These are phyloP conservation scores for Heterochromis multidens DNA, from an alignment of 2,113 vertebrate species.

Conservation along the genomic window DNA sequence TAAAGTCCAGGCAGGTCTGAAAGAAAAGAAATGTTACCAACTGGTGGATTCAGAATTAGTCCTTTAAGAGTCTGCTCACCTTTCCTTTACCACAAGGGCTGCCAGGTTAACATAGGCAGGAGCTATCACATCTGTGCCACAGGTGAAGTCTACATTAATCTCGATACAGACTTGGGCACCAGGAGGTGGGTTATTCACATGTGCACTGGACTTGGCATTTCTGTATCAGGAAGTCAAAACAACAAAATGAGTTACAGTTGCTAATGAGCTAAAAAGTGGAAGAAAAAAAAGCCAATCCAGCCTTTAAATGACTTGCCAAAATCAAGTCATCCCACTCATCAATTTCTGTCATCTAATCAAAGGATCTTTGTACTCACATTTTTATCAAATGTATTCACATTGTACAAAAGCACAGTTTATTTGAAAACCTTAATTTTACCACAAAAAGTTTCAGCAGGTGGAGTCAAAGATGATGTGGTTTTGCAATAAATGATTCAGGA, in stretches of 20 bases:
- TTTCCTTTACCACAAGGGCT: conserved; percentile 79
- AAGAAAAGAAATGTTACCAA: background rate
- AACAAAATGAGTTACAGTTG: background rate
- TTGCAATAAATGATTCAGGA: background rate
- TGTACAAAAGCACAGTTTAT: background rate
- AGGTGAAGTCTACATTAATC: conserved; percentile 79
- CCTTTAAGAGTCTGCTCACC: conserved; percentile 53
- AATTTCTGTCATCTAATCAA: background rate
- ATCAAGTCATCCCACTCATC: background rate
- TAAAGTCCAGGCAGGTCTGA: conserved; percentile 79
- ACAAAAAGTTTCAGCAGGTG: background rate
- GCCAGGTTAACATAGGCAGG: conserved; percentile 82
- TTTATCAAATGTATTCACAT: background rate
- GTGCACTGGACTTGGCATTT: conserved; percentile 81
- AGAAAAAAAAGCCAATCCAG: conserved; percentile 50
- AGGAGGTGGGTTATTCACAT: conserved; percentile 44
- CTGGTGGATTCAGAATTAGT: conserved; percentile 17
- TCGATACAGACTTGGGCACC: conserved; percentile 50
- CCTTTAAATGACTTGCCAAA: background rate
- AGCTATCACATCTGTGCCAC: conserved; percentile 82
- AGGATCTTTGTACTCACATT: background rate
- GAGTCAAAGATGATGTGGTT: background rate
- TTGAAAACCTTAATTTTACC: background rate
- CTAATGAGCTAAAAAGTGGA: conserved; percentile 45
- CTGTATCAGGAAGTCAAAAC: conserved; percentile 53